Evolutionary conservation across 2,113 vertebrate genomes (phyloP).

Genomic region (Embiotoca jacksoni): DNA sequence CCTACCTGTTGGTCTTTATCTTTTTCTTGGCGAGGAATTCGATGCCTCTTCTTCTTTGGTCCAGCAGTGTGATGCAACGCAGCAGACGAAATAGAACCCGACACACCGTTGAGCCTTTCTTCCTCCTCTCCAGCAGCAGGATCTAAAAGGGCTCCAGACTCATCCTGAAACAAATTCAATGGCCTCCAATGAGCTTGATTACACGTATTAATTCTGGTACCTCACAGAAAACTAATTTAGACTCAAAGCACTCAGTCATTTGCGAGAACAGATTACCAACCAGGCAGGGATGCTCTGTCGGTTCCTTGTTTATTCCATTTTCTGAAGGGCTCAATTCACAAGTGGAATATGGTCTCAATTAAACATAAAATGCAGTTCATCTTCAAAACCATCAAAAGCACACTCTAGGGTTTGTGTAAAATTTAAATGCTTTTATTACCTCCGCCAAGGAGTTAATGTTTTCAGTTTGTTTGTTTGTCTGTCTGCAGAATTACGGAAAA

Average conservation of each 20-base stretch:
- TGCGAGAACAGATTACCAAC: background rate
- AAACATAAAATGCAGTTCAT: too few relatives aligned
- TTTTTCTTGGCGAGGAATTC: constrained; percentile 79
- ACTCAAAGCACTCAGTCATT: background rate
- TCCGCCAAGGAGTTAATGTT: too few relatives aligned
- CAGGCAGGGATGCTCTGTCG: background rate
- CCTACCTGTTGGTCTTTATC: constrained; percentile 81
- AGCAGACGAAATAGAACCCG: constrained; percentile 65
- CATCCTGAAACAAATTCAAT: constrained; percentile 72
- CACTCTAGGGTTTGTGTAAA: too few relatives aligned
- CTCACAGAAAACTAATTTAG: background rate
- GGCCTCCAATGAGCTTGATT: background rate
- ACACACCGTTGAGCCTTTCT: constrained; percentile 72
- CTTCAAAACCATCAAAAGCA: too few relatives aligned
- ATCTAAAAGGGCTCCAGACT: constrained; percentile 74
- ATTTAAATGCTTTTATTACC: too few relatives aligned
- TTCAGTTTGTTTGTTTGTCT: too few relatives aligned
- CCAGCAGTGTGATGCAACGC: constrained; percentile 65
- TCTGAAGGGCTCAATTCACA: too few relatives aligned
- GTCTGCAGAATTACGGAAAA: too few relatives aligned
- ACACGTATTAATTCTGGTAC: background rate
- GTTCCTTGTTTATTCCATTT: too few relatives aligned
- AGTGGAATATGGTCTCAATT: too few relatives aligned
- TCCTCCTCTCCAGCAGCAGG: constrained; percentile 65
- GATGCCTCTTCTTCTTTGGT: constrained; percentile 81